These are phyloP conservation scores for Notocelia uddmanniana DNA, from an alignment of 2,888 invertebrate species.

Conservation along the genomic window DNA sequence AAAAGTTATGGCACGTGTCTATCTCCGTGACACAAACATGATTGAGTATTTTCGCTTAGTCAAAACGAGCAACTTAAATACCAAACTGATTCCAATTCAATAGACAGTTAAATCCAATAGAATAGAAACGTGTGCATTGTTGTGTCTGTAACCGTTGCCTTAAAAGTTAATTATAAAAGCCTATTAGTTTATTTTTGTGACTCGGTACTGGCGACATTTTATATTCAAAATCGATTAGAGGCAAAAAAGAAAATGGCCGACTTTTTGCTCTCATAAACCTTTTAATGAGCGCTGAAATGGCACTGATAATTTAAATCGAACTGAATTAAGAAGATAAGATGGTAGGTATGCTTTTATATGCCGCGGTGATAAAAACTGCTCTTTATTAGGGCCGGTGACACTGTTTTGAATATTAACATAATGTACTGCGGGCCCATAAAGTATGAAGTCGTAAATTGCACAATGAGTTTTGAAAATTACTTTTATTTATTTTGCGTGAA, in stretches of 20 bases:
- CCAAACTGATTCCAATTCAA: background rate
- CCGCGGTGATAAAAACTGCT: slow-evolving; percentile 33
- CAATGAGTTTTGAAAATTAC: too few species aligned
- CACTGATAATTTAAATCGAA: slow-evolving; percentile 42
- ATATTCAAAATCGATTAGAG: slow-evolving; percentile 20
- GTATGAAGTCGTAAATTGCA: background rate
- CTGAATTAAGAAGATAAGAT: slow-evolving; percentile 40
- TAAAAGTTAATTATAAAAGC: too few species aligned
- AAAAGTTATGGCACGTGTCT: too few species aligned
- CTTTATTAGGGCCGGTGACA: slow-evolving; percentile 30
- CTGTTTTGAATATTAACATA: slow-evolving; percentile 36
- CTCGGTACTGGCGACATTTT: background rate
- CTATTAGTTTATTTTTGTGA: background rate
- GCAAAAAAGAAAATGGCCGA: slow-evolving; percentile 7
- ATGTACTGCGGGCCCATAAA: slow-evolving; percentile 15
- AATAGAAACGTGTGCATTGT: background rate
- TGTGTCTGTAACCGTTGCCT: too few species aligned
- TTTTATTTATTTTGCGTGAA: too few species aligned
- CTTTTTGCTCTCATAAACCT: slow-evolving; percentile 28
- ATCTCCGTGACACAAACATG: too few species aligned
- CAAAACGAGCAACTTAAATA: background rate
- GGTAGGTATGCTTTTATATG: slow-evolving; percentile 24
- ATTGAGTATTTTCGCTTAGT: background rate
- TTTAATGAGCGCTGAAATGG: slow-evolving; percentile 35
- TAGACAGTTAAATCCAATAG: background rate